Evolutionary conservation across 2,888 invertebrate genomes (phyloP).

Genomic region (Agrochola lota): DNA sequence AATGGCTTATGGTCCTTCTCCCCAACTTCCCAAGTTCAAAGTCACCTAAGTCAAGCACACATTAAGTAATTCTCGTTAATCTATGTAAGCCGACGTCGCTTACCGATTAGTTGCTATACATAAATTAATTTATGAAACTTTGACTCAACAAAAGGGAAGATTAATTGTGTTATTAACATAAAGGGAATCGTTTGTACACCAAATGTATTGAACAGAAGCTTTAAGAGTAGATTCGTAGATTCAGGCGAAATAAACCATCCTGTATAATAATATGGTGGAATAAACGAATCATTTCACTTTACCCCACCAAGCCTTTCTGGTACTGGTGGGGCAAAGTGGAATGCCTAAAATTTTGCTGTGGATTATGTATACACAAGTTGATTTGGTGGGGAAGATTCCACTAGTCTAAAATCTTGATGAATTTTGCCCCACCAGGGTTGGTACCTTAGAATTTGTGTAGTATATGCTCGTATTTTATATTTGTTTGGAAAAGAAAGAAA

Average conservation of each 20-base stretch:
- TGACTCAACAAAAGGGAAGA: slow-evolving; percentile 64
- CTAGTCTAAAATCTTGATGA: too few relatives aligned
- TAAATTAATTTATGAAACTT: slow-evolving; percentile 66
- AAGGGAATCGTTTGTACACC: slow-evolving; percentile 43
- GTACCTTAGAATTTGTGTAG: too few relatives aligned
- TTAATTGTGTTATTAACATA: slow-evolving; percentile 65
- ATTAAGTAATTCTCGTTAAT: slow-evolving; percentile 64
- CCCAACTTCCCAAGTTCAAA: slow-evolving; percentile 53
- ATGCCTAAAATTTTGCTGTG: too few relatives aligned
- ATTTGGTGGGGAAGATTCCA: too few relatives aligned
- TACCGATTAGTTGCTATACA: slow-evolving; percentile 60
- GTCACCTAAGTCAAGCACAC: slow-evolving; percentile 34
- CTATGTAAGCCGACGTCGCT: slow-evolving; percentile 52
- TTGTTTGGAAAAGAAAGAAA: too few relatives aligned
- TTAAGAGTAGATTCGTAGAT: neutral
- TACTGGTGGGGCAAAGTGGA: too few relatives aligned
- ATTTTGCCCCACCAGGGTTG: too few relatives aligned
- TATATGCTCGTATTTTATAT: too few relatives aligned
- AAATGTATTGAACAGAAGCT: slow-evolving; percentile 36
- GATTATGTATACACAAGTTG: too few relatives aligned
- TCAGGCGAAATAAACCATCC: neutral
- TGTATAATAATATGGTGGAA: neutral
- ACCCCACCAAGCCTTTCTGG: too few relatives aligned
- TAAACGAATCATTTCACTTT: too few relatives aligned
- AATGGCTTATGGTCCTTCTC: neutral